phyloP scores from a whole-genome alignment of 2,888 invertebrate genomes.

The Proisotoma minuta region DNA sequence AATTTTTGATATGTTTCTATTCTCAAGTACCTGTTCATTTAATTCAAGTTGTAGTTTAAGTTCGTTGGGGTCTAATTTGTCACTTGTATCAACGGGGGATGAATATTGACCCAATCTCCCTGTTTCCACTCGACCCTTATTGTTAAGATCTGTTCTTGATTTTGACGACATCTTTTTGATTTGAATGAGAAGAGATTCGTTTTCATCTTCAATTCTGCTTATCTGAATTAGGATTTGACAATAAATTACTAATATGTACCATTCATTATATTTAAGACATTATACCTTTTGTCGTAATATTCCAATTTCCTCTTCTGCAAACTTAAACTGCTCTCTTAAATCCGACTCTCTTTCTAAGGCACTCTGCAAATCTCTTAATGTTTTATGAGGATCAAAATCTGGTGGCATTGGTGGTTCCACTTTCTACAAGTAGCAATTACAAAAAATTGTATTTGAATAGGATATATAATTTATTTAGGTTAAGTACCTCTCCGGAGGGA shows the following conservation, averaged over 20 bases:
- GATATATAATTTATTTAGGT: background rate
- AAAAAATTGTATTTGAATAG: background rate
- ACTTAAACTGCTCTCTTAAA: slow-evolving; percentile 82
- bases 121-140: slow-evolving; percentile 44
- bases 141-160: slow-evolving; percentile 58
- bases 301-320: slow-evolving; percentile 83
- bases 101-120: slow-evolving; percentile 36
- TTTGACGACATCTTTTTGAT: slow-evolving; percentile 91
- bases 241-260: background rate
- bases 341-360: slow-evolving; percentile 90
- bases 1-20: background rate
- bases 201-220: slow-evolving; percentile 91
- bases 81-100: slow-evolving; percentile 55
- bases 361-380: slow-evolving; percentile 82
- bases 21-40: slow-evolving; percentile 67
- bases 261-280: background rate
- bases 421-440: slow-evolving; percentile 9
- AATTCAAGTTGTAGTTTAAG: slow-evolving; percentile 78
- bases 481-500: slow-evolving; percentile 44
- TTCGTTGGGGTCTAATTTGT: slow-evolving; percentile 68
- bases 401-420: slow-evolving; percentile 43
- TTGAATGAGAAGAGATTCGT: slow-evolving; percentile 90
- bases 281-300: slow-evolving; percentile 39
- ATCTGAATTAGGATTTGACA: slow-evolving; percentile 57
- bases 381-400: slow-evolving; percentile 62